These are phyloP conservation scores for Cygnus buccinator DNA, from an alignment of 2,113 vertebrate genomes.

Conservation along the genomic window DNA sequence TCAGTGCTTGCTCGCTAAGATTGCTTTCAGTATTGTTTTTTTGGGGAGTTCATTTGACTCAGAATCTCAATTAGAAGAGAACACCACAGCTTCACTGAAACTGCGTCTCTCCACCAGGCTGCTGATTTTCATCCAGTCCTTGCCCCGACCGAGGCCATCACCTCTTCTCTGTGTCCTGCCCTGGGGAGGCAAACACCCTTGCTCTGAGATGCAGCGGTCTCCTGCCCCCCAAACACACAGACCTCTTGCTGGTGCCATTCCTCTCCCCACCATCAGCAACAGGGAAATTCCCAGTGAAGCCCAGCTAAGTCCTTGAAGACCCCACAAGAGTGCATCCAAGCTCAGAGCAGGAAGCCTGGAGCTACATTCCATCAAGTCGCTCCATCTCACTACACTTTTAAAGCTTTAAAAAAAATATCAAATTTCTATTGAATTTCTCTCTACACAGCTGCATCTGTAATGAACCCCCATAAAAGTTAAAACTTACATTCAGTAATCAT, in stretches of 20 bases:
- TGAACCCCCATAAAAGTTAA: constrained; percentile 66
- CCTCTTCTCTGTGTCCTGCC: neutral
- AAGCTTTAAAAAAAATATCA: neutral
- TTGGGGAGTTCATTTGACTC: constrained; percentile 41
- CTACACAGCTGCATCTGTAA: constrained; percentile 53
- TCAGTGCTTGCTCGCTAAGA: neutral
- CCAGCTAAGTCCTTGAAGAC: neutral
- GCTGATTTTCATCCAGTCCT: neutral
- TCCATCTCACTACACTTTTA: constrained; percentile 42
- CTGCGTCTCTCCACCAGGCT: neutral
- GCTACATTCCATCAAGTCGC: neutral
- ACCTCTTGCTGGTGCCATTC: neutral
- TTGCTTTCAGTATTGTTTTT: neutral
- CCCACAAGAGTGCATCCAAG: neutral
- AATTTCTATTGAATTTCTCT: constrained; percentile 54
- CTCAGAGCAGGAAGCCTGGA: constrained; percentile 2
- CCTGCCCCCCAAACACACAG: neutral
- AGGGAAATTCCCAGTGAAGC: neutral
- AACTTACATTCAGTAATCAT: constrained; percentile 58
- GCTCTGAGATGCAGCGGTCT: neutral
- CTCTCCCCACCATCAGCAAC: neutral
- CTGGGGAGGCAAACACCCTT: neutral
- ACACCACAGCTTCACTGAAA: neutral
- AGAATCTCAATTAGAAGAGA: constrained; percentile 6
- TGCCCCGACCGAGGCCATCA: neutral